Evolutionary conservation across 2,797 vertebrate genomes (phyloP).

Genomic region (Heteromormyrus szaboi): DNA sequence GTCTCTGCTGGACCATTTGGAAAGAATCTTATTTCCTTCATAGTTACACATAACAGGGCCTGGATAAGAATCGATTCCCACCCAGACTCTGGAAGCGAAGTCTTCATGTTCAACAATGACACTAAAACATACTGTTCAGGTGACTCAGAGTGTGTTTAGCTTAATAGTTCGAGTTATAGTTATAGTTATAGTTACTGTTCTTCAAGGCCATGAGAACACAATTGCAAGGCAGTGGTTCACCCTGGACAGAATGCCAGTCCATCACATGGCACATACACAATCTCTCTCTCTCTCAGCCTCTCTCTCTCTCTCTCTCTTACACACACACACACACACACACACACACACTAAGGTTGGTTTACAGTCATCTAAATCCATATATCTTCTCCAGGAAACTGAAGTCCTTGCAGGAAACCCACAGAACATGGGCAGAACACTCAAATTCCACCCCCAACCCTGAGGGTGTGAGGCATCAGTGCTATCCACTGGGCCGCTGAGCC

Average conservation of each 20-base stretch:
- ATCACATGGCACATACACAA: neutral
- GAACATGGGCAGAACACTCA: neutral
- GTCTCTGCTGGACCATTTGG: neutral
- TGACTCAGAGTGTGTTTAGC: neutral
- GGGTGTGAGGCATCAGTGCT: neutral
- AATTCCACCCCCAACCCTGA: neutral
- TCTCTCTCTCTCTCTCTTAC: neutral
- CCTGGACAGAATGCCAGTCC: neutral
- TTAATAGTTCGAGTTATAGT: neutral
- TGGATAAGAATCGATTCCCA: neutral
- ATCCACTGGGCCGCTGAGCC: neutral
- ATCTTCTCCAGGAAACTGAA: neutral
- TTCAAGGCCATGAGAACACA: neutral
- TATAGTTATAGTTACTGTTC: neutral
- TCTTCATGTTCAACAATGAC: neutral
- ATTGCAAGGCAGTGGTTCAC: neutral
- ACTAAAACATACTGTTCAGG: neutral
- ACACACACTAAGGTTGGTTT: neutral
- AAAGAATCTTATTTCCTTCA: neutral
- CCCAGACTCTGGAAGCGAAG: neutral
- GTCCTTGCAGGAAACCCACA: neutral
- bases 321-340: neutral
- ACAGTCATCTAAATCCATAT: neutral
- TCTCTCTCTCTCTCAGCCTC: neutral
- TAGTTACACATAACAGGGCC: neutral